Base-by-base conservation (phyloP, 2,797 vertebrate species). In the Epinephelus malabaricus region DNA sequence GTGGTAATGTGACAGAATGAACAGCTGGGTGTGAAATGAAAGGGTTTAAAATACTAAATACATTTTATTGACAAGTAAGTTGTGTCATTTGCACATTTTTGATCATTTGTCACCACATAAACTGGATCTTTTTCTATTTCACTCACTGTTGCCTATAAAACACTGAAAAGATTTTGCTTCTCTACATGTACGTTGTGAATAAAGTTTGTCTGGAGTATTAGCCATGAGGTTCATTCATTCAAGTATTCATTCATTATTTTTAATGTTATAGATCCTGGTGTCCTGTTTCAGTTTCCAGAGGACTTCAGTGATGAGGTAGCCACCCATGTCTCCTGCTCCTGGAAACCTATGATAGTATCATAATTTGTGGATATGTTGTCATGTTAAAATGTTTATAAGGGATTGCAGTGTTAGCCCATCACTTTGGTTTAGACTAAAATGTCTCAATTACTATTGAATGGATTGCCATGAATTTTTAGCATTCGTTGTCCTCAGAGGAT, bases 231-330 rank as follows among this genome's bases (percentile, higher is more conserved):
- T 69, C 3, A 34, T 70, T 63, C 4, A 34, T 70, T 63, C 0
- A 2, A 66, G 9, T 43, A 12, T 11, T 70, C 3, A 27, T 55
- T 66, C 21, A 30, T 30, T 30, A 30, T 23, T 72, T 78, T 61
- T 69, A 12, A 69, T 73, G 38, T 51, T 79, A 2, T 88, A 98
- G 97, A 97, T 88, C 97, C 97, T 61, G 91, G 62, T 15, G 85
- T 98, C 30, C 82, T 93, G 69, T 92, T 96, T 76, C 96, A 97
- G 76, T 97, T 96, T 79, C 97, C 97, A 71, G 95, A 95, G 23
- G 95, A 97, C 85, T 97, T 96, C 87, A 92, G 73, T 67, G 96
- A 97, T 86, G 96, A 97, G 97, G 97, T 97, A 94, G 8, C 12
- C 8, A 2, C 11, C 21, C 23, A 12, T 78, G 14, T 50, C n/a